A percentile compares a stretch with the other conserved stretches of the same genome.
phyloP scores from a whole-genome alignment of 2,113 vertebrate species.

The Diadophis punctatus region DNA sequence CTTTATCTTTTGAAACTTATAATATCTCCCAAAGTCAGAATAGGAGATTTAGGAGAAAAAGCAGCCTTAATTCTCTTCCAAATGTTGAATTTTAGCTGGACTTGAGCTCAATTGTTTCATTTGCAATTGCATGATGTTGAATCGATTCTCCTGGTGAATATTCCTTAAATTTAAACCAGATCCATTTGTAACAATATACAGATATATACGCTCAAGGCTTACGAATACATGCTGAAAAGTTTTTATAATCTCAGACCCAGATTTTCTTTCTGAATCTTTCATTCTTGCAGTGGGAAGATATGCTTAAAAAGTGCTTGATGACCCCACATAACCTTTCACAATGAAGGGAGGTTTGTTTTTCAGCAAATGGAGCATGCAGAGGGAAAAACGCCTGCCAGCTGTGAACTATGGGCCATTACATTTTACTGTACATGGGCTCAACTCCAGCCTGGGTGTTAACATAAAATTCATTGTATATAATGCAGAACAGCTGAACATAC shows the following conservation, averaged over 20 bases:
- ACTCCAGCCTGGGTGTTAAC: conserved; percentile 65
- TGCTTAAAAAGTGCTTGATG: conserved; percentile 44
- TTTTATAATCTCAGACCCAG: conserved; percentile 30
- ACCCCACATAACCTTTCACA: conserved; percentile 56
- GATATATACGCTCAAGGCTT: conserved; percentile 51
- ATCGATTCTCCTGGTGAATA: conserved; percentile 46
- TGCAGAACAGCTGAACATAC: conserved; percentile 65
- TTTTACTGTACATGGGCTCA: conserved; percentile 68
- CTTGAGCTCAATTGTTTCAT: conserved; percentile 14
- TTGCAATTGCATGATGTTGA: conserved; percentile 39
- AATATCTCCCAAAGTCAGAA: background rate
- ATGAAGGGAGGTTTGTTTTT: conserved; percentile 57
- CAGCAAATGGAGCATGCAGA: conserved; percentile 67
- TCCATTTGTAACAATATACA: conserved; percentile 56
- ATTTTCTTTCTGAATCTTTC: conserved; percentile 34
- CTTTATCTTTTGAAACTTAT: background rate
- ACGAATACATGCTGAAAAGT: conserved; percentile 46
- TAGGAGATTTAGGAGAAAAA: background rate
- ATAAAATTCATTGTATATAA: conserved; percentile 63
- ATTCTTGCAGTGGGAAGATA: conserved; percentile 53
- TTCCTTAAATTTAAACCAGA: conserved; percentile 39
- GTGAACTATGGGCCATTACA: conserved; percentile 63
- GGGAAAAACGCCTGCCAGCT: conserved; percentile 61
- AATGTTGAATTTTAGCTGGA: background rate
- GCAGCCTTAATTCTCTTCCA: background rate